phyloP scores from a whole-genome alignment of 2,888 invertebrate species.

The Andrena fulva region DNA sequence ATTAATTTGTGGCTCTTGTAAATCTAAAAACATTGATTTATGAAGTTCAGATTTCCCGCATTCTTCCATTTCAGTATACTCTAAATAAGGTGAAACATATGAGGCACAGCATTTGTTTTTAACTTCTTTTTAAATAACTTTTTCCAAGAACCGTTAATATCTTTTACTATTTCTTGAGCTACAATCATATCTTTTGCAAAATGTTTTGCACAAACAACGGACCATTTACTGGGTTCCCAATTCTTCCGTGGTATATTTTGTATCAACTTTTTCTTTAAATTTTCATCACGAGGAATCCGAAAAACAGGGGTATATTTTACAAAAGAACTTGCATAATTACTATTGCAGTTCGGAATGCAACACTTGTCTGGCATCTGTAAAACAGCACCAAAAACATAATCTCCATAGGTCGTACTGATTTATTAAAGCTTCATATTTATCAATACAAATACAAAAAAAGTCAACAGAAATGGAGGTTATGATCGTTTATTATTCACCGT shows the following conservation, averaged over 20 bases:
- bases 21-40: background rate
- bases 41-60: background rate
- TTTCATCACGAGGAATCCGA: constrained; percentile 6
- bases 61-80: background rate
- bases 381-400: background rate
- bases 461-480: too few relatives aligned
- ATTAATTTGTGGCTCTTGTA: background rate
- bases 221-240: constrained; percentile 4
- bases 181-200: constrained; percentile 13
- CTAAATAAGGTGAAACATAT: background rate
- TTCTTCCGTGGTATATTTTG: constrained; percentile 4
- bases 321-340: constrained; percentile 4
- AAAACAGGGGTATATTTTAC: constrained; percentile 9
- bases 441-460: too few relatives aligned
- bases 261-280: constrained; percentile 2
- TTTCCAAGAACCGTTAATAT: background rate
- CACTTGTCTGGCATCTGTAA: constrained; percentile 13
- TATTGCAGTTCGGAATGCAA: constrained; percentile 5
- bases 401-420: background rate
- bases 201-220: constrained; percentile 14
- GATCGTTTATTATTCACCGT: too few relatives aligned
- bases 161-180: background rate
- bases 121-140: constrained; percentile 4
- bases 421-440: background rate
- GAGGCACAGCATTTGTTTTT: constrained; percentile 4